Conservation (phyloP, 2,113 vertebrate species). For the Fulmarus glacialis region DNA sequence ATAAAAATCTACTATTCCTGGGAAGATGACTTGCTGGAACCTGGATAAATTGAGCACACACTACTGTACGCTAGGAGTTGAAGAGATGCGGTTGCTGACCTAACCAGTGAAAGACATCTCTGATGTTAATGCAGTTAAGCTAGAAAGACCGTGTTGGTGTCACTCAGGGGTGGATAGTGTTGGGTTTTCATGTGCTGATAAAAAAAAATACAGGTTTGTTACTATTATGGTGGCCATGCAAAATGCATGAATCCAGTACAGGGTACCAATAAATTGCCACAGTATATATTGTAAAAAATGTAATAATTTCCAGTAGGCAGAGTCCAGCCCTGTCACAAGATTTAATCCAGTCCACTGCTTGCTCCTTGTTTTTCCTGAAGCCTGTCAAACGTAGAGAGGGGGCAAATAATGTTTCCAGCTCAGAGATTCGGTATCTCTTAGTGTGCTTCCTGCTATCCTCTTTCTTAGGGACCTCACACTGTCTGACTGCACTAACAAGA, state of each 20-base stretch:
- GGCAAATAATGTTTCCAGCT: not conserved
- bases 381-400: not conserved
- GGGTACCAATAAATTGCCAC: not conserved
- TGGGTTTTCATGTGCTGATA: not conserved
- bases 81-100: not conserved
- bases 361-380: not conserved
- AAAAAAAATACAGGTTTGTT: not conserved
- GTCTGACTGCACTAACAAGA: not conserved
- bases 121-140: not conserved
- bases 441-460: not conserved
- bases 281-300: not conserved
- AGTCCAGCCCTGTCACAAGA: not conserved
- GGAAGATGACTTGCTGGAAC: slow-evolving; percentile 36
- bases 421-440: not conserved
- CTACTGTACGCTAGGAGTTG: not conserved
- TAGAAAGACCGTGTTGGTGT: not conserved
- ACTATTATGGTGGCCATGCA: not conserved
- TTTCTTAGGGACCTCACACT: not conserved
- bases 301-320: not conserved
- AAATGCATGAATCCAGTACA: not conserved
- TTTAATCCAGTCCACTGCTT: not conserved
- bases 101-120: not conserved
- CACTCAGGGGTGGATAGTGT: not conserved
- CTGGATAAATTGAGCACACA: not conserved
- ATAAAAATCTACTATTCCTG: slow-evolving; percentile 38